A percentile compares a stretch with the other conserved stretches of the same genome.
Conservation (phyloP, 2,888 invertebrate genomes). For the Drosophila ustulata region DNA sequence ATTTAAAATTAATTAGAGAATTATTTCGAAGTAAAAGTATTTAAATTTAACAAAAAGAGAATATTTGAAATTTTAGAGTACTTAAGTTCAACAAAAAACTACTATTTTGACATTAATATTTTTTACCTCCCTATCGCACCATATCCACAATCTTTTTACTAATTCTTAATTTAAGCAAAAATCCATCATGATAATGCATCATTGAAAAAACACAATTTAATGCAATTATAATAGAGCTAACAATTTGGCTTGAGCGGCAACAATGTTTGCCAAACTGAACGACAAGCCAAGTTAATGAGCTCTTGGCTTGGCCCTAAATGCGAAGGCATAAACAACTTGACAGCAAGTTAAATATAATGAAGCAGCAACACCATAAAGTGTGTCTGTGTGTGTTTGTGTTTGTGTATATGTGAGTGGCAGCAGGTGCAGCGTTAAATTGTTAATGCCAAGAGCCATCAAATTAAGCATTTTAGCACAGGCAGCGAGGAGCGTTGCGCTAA, state of each 20-base stretch:
- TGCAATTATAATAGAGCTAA: not conserved
- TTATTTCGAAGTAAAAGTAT: too few species aligned
- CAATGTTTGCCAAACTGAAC: not conserved
- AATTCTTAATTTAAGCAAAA: too few species aligned
- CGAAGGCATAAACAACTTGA: conserved; percentile 24
- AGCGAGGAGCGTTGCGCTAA: not conserved
- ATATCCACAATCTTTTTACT: too few species aligned
- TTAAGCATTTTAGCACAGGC: conserved; percentile 56
- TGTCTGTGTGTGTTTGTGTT: conserved; percentile 4
- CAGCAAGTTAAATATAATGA: conserved; percentile 38
- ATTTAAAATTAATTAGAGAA: too few species aligned
- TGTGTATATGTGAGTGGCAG: conserved; percentile 34
- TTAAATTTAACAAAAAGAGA: too few species aligned
- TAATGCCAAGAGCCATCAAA: conserved; percentile 68
- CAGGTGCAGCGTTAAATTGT: conserved; percentile 64
- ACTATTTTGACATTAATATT: too few species aligned
- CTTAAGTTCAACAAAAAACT: too few species aligned
- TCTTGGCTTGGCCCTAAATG: not conserved
- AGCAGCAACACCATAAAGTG: conserved; percentile 6
- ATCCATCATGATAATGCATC: too few species aligned
- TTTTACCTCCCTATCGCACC: too few species aligned
- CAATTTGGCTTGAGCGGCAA: not conserved
- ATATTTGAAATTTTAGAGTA: too few species aligned
- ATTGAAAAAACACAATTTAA: not conserved
- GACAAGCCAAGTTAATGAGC: conserved; percentile 21